Conservation (phyloP, 2,113 vertebrate genomes). For the Rhea americana region DNA sequence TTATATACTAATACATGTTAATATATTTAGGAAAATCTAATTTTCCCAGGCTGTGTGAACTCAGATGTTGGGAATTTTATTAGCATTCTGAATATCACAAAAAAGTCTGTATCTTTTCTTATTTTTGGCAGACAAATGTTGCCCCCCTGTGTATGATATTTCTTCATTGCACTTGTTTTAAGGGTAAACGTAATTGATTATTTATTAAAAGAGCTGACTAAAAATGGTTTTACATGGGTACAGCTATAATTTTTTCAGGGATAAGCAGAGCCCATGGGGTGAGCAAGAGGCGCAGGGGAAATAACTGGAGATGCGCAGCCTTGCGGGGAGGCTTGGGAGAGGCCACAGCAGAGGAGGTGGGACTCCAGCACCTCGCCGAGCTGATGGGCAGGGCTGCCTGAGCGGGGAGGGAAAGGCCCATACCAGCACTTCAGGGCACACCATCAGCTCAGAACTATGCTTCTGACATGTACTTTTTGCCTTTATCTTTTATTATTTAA, state of each 20-base stretch:
- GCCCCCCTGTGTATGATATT: background rate
- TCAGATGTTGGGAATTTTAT: background rate
- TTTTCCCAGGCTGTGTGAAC: background rate
- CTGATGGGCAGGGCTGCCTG: background rate
- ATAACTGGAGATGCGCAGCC: background rate
- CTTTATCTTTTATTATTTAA: background rate
- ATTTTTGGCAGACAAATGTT: background rate
- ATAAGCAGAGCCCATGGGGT: background rate
- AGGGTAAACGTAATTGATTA: background rate
- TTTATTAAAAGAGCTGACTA: conserved; percentile 10
- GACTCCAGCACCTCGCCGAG: background rate
- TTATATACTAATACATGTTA: background rate
- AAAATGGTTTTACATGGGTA: background rate
- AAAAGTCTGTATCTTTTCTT: background rate
- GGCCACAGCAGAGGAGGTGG: background rate
- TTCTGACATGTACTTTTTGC: background rate
- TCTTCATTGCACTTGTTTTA: background rate
- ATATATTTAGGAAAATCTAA: background rate
- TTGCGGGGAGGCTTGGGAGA: background rate
- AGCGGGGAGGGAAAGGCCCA: background rate
- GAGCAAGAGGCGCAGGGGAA: background rate
- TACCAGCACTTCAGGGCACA: background rate
- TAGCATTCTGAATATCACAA: background rate
- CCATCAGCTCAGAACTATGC: background rate
- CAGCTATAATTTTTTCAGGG: background rate